These are phyloP conservation scores for Astyanax mexicanus DNA, from an alignment of 2,797 vertebrate species.

Conservation along the genomic window DNA sequence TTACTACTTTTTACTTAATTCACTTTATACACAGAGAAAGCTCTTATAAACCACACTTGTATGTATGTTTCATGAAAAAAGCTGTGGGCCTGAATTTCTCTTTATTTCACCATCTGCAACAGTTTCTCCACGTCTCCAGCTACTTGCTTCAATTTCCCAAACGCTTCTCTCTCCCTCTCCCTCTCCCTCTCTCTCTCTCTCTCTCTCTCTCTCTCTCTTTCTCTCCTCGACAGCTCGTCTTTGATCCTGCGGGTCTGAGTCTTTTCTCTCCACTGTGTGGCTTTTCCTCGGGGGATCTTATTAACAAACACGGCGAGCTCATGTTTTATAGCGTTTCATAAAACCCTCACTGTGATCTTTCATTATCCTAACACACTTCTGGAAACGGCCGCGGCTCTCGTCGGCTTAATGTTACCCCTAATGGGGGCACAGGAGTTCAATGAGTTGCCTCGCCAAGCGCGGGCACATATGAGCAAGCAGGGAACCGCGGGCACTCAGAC, in stretches of 20 bases:
- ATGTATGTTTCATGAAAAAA: not conserved
- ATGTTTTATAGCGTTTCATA: slow-evolving; percentile 81
- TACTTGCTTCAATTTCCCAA: not conserved
- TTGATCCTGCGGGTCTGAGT: slow-evolving; percentile 71
- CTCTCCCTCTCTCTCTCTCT: not conserved
- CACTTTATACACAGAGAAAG: no score
- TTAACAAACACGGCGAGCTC: slow-evolving; percentile 78
- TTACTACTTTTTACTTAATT: no score
- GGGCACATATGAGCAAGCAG: not conserved
- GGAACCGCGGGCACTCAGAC: slow-evolving; percentile 12
- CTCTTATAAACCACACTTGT: not conserved
- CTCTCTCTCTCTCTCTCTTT: slow-evolving; percentile 8
- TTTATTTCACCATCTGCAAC: not conserved
- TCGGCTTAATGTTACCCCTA: slow-evolving; percentile 72
- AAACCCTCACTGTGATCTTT: slow-evolving; percentile 79
- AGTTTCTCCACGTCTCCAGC: not conserved
- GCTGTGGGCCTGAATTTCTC: not conserved
- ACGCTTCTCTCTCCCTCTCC: not conserved
- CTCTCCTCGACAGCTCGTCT: slow-evolving; percentile 59
- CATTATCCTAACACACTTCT: slow-evolving; percentile 72
- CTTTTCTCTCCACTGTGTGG: slow-evolving; percentile 59
- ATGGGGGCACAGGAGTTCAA: slow-evolving; percentile 74
- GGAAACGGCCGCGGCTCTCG: slow-evolving; percentile 71
- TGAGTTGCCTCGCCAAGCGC: slow-evolving; percentile 58
- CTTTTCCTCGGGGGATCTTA: slow-evolving; percentile 76